Conservation (phyloP, 2,797 vertebrate genomes). For the Pyrocephalus nanus region DNA sequence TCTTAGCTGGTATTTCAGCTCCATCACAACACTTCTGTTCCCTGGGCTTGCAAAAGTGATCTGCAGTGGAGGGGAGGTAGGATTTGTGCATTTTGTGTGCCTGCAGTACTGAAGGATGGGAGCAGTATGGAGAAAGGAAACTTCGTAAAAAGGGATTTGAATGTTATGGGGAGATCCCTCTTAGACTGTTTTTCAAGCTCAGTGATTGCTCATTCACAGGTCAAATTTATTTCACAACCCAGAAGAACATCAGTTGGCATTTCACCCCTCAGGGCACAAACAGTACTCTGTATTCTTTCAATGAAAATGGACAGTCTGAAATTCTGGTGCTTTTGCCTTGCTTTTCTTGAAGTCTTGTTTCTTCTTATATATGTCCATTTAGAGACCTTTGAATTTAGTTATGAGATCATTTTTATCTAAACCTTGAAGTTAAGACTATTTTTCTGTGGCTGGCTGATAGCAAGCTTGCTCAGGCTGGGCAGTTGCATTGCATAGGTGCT, state of each 20-base stretch:
- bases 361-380: not conserved
- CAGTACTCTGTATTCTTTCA: not conserved
- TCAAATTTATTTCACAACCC: not conserved
- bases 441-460: not conserved
- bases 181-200: not conserved
- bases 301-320: not conserved
- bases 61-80: not conserved
- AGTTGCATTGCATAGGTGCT: not conserved
- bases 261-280: not conserved
- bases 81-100: accelerated
- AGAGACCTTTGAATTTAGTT: not conserved
- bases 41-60: not conserved
- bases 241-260: not conserved
- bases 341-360: not conserved
- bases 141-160: not conserved
- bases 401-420: not conserved
- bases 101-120: not conserved
- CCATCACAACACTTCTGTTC: too few species aligned
- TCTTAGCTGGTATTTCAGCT: not conserved
- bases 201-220: not conserved
- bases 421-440: not conserved
- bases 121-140: not conserved
- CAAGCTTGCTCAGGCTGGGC: not conserved
- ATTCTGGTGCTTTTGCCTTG: not conserved
- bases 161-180: not conserved